A percentile compares a stretch with the other conserved stretches of the same genome.
Conservation (phyloP, 2,797 vertebrate species). For the Muscicapa striata region DNA sequence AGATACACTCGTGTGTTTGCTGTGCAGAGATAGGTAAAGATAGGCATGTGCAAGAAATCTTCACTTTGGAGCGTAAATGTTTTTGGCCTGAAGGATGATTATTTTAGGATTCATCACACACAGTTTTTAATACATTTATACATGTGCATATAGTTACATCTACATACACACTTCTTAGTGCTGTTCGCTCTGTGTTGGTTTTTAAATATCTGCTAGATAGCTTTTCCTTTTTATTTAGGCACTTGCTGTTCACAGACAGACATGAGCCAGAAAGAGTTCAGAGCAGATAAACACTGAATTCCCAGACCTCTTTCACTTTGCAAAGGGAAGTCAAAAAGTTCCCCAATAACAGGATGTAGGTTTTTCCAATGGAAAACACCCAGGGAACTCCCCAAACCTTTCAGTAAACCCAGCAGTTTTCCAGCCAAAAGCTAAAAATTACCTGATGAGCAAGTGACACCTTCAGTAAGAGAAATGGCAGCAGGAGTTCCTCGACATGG, state of each 20-base stretch:
- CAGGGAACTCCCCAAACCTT: background rate
- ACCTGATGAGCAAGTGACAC: background rate
- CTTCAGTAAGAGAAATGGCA: background rate
- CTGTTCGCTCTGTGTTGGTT: background rate
- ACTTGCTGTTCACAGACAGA: background rate
- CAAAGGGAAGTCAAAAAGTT: background rate
- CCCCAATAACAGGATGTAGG: conserved; percentile 29
- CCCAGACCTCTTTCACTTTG: background rate
- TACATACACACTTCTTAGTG: background rate
- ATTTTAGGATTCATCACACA: background rate
- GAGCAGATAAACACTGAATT: background rate
- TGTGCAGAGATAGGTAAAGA: background rate
- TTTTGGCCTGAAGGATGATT: background rate
- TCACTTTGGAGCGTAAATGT: background rate
- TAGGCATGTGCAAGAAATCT: fast-evolving
- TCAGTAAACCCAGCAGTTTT: background rate
- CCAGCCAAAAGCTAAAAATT: conserved; percentile 14
- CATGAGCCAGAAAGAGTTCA: background rate
- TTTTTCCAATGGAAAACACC: background rate
- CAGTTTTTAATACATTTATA: background rate
- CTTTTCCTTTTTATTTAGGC: background rate
- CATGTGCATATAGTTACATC: background rate
- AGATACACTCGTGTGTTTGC: fast-evolving
- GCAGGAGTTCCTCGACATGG: fast-evolving
- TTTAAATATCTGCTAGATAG: background rate